These are phyloP conservation scores for Julus scandinavius DNA, from an alignment of 2,888 invertebrate species.

Conservation along the genomic window DNA sequence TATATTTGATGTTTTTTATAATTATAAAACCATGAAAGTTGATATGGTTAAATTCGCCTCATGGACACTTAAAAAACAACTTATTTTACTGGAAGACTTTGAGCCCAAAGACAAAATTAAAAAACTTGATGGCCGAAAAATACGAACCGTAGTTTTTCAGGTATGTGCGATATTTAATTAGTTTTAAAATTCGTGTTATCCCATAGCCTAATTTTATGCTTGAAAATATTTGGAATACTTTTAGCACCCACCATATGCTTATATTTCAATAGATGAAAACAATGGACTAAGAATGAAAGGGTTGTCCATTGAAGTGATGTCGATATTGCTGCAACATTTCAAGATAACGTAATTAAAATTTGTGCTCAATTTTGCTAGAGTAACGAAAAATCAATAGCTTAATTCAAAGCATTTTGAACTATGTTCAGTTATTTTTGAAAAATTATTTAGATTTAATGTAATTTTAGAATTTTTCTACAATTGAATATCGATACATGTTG, in stretches of 20 bases:
- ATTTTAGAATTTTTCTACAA: background rate
- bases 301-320: background rate
- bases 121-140: background rate
- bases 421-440: too few species aligned
- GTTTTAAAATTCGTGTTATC: background rate
- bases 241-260: background rate
- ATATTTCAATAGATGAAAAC: background rate
- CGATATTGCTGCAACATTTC: background rate
- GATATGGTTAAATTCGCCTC: background rate
- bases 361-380: background rate
- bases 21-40: background rate
- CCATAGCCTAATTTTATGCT: background rate
- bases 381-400: too few species aligned
- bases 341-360: background rate
- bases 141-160: slow-evolving; percentile 9
- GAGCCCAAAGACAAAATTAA: slow-evolving; percentile 10
- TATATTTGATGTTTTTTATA: slow-evolving; percentile 30
- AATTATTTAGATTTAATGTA: background rate
- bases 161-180: background rate
- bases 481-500: background rate
- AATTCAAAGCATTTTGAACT: too few species aligned
- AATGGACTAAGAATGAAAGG: background rate
- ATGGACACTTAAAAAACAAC: background rate
- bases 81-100: background rate
- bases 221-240: too few species aligned